Percentiles rank a stretch among this genome's conserved stretches.
phyloP scores from a whole-genome alignment of 2,113 vertebrate species.

The Megaleporinus macrocephalus region DNA sequence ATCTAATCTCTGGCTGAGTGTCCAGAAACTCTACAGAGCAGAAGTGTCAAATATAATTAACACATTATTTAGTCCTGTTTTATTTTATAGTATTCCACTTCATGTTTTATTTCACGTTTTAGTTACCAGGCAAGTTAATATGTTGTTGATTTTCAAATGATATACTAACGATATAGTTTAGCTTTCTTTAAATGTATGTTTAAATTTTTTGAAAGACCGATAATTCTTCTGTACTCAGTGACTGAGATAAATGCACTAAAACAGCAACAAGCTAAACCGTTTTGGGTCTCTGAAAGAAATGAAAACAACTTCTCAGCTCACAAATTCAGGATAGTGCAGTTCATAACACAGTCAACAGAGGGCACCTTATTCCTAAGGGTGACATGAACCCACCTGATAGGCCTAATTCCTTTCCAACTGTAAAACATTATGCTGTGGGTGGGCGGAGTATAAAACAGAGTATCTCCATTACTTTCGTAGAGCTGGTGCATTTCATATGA shows the following conservation, averaged over 20 bases:
- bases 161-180: not conserved
- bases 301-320: not conserved
- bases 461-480: slow-evolving; percentile 44
- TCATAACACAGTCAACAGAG: slow-evolving; percentile 68
- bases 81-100: too few relatives aligned
- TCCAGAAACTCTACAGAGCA: too few relatives aligned
- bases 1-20: too few relatives aligned
- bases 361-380: slow-evolving; percentile 67
- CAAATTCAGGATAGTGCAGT: slow-evolving; percentile 61
- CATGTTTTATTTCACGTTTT: too few relatives aligned
- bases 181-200: too few relatives aligned
- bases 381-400: not conserved
- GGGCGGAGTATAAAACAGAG: slow-evolving; percentile 26
- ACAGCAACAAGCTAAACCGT: not conserved
- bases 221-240: too few relatives aligned
- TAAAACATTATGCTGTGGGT: not conserved
- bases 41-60: too few relatives aligned
- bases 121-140: too few relatives aligned
- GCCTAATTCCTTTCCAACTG: not conserved
- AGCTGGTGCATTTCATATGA: slow-evolving; percentile 39
- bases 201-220: too few relatives aligned
- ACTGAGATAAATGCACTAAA: too few relatives aligned
- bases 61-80: too few relatives aligned
- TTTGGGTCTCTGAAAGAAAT: not conserved
- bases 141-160: too few relatives aligned